phyloP scores from a whole-genome alignment of 2,888 invertebrate species.

The Tyria jacobaeae region DNA sequence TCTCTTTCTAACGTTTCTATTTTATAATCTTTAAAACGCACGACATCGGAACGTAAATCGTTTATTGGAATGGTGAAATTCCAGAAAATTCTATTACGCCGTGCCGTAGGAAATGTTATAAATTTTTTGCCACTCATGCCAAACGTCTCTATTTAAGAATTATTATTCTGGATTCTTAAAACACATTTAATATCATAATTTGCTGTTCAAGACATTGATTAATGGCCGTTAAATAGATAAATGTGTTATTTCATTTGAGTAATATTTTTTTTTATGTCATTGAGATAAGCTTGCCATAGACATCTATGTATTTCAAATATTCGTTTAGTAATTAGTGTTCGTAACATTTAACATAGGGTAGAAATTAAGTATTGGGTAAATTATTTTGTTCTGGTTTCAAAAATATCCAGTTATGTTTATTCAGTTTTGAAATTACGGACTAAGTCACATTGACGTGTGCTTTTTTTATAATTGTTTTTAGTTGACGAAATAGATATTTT shows the following conservation, averaged over 20 bases:
- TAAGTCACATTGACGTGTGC: not conserved
- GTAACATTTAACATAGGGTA: too few species aligned
- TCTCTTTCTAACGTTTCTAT: conserved; percentile 53
- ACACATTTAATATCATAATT: not conserved
- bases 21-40: conserved; percentile 62
- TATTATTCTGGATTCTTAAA: conserved; percentile 2
- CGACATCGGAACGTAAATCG: conserved; percentile 58
- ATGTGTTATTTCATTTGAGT: not conserved
- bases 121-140: not conserved
- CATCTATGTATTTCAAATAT: not conserved
- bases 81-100: conserved; percentile 36
- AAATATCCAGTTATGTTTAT: not conserved
- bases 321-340: too few species aligned
- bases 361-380: too few species aligned
- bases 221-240: not conserved
- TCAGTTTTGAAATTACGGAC: not conserved
- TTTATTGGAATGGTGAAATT: conserved; percentile 54
- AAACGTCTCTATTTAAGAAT: conserved; percentile 5
- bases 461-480: too few species aligned
- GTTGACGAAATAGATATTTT: too few species aligned
- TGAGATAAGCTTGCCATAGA: not conserved
- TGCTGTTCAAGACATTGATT: not conserved
- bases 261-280: not conserved
- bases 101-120: conserved; percentile 1
- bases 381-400: too few species aligned